Evolutionary conservation across 2,888 invertebrate genomes (phyloP).

Genomic region (Hirtodrosophila alboralis): DNA sequence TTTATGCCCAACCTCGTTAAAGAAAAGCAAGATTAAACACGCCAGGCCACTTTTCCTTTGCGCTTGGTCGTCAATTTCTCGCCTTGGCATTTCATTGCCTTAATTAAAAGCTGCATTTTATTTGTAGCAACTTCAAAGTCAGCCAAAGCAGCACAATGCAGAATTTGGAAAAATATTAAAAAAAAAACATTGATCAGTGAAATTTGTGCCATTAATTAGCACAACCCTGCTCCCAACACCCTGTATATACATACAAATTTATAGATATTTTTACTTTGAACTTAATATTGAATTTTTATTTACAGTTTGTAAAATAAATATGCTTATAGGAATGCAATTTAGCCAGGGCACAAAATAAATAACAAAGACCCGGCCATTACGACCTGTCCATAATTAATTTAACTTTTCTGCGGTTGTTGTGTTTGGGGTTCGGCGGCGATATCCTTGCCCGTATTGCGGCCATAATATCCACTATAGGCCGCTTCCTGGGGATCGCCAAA

Average conservation of each 20-base stretch:
- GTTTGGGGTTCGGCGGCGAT: slow-evolving; percentile 69
- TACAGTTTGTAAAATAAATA: slow-evolving; percentile 70
- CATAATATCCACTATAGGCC: slow-evolving; percentile 91
- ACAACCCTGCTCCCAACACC: slow-evolving; percentile 19
- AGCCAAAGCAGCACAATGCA: slow-evolving; percentile 47
- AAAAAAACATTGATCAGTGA: slow-evolving; percentile 62
- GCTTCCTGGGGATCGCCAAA: slow-evolving; percentile 88
- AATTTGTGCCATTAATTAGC: slow-evolving; percentile 61
- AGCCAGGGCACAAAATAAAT: slow-evolving; percentile 51
- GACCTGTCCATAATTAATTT: slow-evolving; percentile 20
- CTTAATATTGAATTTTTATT: slow-evolving; percentile 60
- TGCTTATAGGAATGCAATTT: slow-evolving; percentile 73
- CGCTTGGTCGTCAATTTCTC: slow-evolving; percentile 58
- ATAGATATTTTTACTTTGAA: slow-evolving; percentile 29
- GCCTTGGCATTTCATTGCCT: slow-evolving; percentile 70
- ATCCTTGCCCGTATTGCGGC: slow-evolving; percentile 86
- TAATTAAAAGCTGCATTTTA: slow-evolving; percentile 75
- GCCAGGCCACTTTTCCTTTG: slow-evolving; percentile 73
- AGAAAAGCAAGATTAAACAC: slow-evolving; percentile 60
- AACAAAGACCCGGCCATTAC: slow-evolving; percentile 43
- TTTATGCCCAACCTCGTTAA: slow-evolving; percentile 51
- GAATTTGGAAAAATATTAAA: slow-evolving; percentile 57
- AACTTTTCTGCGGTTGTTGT: slow-evolving; percentile 56
- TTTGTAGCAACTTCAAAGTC: slow-evolving; percentile 59
- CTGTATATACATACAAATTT: not conserved